phyloP scores from a whole-genome alignment of 2,797 vertebrate species.

The Limnodromus scolopaceus region DNA sequence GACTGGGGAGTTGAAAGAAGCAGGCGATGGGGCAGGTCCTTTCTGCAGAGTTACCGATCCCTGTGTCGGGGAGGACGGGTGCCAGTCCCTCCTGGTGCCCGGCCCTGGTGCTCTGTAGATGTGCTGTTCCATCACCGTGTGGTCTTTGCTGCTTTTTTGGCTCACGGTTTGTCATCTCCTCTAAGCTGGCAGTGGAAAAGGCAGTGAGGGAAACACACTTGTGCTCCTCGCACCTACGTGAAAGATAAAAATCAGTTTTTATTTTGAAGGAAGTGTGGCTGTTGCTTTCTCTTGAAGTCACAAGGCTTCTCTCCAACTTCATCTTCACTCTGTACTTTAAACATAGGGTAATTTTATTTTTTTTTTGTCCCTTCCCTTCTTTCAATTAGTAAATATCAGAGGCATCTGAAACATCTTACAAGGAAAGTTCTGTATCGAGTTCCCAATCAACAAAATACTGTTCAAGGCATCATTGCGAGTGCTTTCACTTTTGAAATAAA shows the following conservation, averaged over 20 bases:
- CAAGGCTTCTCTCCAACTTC: neutral
- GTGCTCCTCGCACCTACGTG: accelerated
- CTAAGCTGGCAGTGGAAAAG: neutral
- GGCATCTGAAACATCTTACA: neutral
- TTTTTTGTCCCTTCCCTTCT: neutral
- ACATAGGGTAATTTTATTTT: neutral
- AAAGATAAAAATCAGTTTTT: neutral
- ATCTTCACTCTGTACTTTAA: neutral
- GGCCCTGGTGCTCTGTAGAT: neutral
- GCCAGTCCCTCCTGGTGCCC: neutral
- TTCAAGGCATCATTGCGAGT: neutral
- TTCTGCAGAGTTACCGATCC: neutral
- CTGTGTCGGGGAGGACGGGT: accelerated
- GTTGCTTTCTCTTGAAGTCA: neutral
- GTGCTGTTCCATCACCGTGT: neutral
- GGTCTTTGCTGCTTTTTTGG: neutral
- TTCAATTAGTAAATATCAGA: neutral
- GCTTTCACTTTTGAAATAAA: neutral
- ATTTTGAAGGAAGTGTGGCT: neutral
- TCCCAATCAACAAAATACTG: neutral
- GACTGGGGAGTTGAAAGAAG: neutral
- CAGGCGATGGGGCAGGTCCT: neutral
- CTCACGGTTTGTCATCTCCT: accelerated
- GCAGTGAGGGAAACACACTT: neutral
- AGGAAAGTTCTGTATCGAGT: neutral